phyloP scores from a whole-genome alignment of 2,888 invertebrate species.

The Apamea epomidion region DNA sequence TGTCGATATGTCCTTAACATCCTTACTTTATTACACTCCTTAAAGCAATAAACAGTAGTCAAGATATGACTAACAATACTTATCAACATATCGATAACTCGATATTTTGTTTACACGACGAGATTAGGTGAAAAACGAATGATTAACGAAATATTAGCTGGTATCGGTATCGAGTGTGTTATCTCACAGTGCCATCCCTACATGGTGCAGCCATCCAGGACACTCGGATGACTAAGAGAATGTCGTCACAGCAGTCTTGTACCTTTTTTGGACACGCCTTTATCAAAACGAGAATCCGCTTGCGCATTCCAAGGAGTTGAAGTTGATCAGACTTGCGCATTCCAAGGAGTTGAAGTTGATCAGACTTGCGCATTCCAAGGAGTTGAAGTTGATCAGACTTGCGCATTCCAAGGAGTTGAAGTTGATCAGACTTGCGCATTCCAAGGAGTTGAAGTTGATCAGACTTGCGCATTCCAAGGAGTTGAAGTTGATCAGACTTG shows the following conservation, averaged over 20 bases:
- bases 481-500: conserved; percentile 14
- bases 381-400: conserved; percentile 10
- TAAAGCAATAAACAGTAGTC: conserved; percentile 13
- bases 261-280: conserved; percentile 29
- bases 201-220: conserved; percentile 39
- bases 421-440: conserved; percentile 28
- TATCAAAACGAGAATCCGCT: conserved; percentile 37
- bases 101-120: conserved; percentile 2
- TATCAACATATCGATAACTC: conserved; percentile 3
- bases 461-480: conserved; percentile 22
- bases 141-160: background rate
- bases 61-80: conserved; percentile 5
- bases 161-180: conserved; percentile 6
- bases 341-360: conserved; percentile 16
- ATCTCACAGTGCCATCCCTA: conserved; percentile 35
- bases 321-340: conserved; percentile 17
- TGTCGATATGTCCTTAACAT: conserved; percentile 7
- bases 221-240: conserved; percentile 42
- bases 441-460: conserved; percentile 9
- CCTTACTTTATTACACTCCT: background rate
- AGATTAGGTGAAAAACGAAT: conserved; percentile 37
- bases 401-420: conserved; percentile 23
- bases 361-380: conserved; percentile 23
- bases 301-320: conserved; percentile 23
- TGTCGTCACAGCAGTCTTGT: conserved; percentile 33